Base-by-base conservation (phyloP, 2,113 vertebrate genomes). In the Melanotaenia duboulayi region DNA sequence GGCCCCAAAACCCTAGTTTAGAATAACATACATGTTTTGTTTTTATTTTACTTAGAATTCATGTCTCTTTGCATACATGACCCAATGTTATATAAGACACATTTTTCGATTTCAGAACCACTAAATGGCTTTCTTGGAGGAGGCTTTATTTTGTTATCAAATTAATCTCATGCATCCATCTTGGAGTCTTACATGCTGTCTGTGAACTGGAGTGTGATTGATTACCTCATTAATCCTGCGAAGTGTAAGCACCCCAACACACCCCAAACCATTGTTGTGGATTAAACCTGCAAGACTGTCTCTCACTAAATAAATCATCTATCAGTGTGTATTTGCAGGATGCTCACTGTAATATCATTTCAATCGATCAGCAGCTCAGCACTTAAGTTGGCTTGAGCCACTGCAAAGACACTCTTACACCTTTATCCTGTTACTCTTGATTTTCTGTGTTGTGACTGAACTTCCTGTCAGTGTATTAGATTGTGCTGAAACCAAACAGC, bases 191-290 rank as follows among this genome's bases (percentile, higher is more conserved):
- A 56, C 70, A 75, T 37, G 1, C 71, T 63, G 56, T 70, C 71
- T 77, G 51, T 76, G 66, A 75, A 69, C 67, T 64, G 42, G 42
- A 2, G 44, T 40, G 32, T 87, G 85, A 91, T 89, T 73, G 80
- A 92, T 88, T 63, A 73, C 71, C 80, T 89, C 73, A 87, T 90
- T 88, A 88, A 86, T 76, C 65, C 61, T 74, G 58, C 57, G 55
- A 82, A 66, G 58, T 51, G 10, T 61, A 55, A 77, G 68, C 70
- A 57, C 50, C 54, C 24, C 69, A 59, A 61, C 60, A 66, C 70
- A 44, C 46, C 66, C 37, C 65, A 58, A 65, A 59, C 65, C 76
- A 39, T 74, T 81, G 55, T 78, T 70, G 51, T 74, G 82, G 69
- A 81, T 87, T 62, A 80, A 82, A 79, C 37, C 78, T 68, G 71